Evolutionary conservation across 1,140 invertebrate genomes (phyloP).

Genomic region (Delia radicum): DNA sequence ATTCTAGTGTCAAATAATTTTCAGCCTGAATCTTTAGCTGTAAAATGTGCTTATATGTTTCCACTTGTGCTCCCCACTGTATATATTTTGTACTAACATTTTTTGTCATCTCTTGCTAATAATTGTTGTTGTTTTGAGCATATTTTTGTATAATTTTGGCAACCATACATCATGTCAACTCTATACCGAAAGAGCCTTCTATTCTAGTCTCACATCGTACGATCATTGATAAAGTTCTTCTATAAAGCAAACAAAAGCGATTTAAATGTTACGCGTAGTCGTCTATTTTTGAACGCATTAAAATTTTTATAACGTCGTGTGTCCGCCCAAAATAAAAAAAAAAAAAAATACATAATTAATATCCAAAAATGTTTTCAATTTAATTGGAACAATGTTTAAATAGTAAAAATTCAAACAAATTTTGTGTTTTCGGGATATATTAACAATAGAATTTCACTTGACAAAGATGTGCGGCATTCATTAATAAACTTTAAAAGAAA

Average conservation of each 20-base stretch:
- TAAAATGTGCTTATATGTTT: too few relatives aligned
- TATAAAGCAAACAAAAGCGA: background rate
- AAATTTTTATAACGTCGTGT: background rate
- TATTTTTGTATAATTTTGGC: background rate
- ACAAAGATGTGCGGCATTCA: constrained; percentile 19
- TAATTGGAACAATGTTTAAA: background rate
- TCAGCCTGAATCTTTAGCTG: too few relatives aligned
- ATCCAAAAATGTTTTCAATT: background rate
- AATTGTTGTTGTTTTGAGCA: too few relatives aligned
- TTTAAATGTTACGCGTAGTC: background rate
- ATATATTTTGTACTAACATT: too few relatives aligned
- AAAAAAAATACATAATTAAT: background rate
- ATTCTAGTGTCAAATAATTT: too few relatives aligned
- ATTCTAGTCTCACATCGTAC: constrained; percentile 14
- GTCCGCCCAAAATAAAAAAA: background rate
- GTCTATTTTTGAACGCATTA: constrained; percentile 21
- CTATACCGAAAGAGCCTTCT: background rate
- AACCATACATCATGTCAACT: background rate
- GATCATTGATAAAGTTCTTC: constrained; percentile 23
- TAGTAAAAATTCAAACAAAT: background rate
- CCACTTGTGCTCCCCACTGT: too few relatives aligned
- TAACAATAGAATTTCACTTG: background rate
- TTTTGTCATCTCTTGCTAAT: background rate
- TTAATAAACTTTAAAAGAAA: background rate
- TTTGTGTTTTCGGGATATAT: background rate